Evolutionary conservation across 2,797 vertebrate genomes (phyloP).

Genomic region (Ctenopoma multispine): DNA sequence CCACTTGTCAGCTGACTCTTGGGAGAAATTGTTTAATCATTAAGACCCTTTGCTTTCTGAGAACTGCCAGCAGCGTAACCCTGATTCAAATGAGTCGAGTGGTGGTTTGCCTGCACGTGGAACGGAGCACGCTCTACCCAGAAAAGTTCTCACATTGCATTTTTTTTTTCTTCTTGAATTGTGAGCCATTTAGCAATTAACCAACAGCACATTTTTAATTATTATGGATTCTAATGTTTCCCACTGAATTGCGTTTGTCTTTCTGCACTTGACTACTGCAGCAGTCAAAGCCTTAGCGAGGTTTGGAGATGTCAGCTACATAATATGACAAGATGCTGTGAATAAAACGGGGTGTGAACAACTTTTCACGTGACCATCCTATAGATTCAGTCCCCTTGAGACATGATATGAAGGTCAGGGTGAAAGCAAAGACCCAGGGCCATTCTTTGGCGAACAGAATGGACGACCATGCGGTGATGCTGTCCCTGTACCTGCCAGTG

Average conservation of each 20-base stretch:
- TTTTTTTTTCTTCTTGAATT: conserved; percentile 11
- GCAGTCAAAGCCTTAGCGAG: neutral
- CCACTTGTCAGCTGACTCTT: conserved; percentile 63
- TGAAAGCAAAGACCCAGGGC: conserved; percentile 62
- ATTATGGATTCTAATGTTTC: conserved; percentile 1
- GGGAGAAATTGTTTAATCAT: conserved; percentile 61
- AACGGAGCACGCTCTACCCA: neutral
- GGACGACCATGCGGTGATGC: conserved; percentile 60
- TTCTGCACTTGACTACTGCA: neutral
- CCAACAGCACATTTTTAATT: conserved; percentile 23
- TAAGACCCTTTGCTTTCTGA: conserved; percentile 59
- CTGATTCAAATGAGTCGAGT: neutral
- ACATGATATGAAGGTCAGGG: conserved; percentile 55
- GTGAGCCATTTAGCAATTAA: conserved; percentile 38
- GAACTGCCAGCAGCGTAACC: conserved; percentile 43
- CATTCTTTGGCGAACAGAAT: conserved; percentile 38
- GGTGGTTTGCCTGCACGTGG: neutral
- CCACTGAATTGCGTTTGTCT: conserved; percentile 11
- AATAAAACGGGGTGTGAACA: conserved; percentile 63
- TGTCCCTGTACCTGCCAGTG: conserved; percentile 44
- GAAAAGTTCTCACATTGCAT: conserved; percentile 25
- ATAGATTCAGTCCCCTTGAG: conserved; percentile 50
- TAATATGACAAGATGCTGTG: conserved; percentile 47
- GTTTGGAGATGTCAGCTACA: conserved; percentile 20
- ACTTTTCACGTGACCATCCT: conserved; percentile 70